Conservation (phyloP, 2,113 vertebrate species). For the Mormyrus lacerda region DNA sequence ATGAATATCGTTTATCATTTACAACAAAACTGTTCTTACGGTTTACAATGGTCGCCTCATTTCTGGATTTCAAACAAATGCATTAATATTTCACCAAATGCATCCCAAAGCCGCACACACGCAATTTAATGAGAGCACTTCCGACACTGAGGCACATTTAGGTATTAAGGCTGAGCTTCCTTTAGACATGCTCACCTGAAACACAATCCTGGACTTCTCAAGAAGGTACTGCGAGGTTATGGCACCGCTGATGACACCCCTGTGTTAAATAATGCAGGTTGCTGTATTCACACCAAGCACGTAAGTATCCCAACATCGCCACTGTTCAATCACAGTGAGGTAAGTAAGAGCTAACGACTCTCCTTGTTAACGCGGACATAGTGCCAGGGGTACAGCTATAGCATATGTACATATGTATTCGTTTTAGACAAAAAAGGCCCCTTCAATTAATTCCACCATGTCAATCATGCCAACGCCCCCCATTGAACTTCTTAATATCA, state of each 20-base stretch:
- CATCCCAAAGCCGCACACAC: neutral
- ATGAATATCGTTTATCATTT: neutral
- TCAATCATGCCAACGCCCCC: neutral
- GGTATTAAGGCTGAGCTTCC: neutral
- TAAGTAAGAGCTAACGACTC: constrained; percentile 4
- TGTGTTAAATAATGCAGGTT: constrained; percentile 43
- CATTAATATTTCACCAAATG: neutral
- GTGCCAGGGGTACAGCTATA: neutral
- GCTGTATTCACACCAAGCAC: constrained; percentile 8
- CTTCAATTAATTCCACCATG: neutral
- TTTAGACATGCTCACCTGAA: constrained; percentile 71
- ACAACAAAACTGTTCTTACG: neutral
- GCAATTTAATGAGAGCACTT: neutral
- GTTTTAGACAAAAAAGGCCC: neutral
- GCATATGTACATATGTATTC: neutral
- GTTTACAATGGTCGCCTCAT: neutral
- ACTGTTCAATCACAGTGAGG: constrained; percentile 11
- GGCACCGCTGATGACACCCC: constrained; percentile 92
- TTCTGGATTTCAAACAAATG: neutral
- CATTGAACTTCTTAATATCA: neutral
- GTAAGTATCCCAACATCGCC: constrained; percentile 12
- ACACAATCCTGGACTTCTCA: constrained; percentile 95
- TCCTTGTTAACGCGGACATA: neutral
- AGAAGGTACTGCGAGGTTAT: constrained; percentile 98
- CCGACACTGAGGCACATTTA: neutral